Evolutionary conservation across 2,888 invertebrate genomes (phyloP).

Genomic region (Microplitis manilae): DNA sequence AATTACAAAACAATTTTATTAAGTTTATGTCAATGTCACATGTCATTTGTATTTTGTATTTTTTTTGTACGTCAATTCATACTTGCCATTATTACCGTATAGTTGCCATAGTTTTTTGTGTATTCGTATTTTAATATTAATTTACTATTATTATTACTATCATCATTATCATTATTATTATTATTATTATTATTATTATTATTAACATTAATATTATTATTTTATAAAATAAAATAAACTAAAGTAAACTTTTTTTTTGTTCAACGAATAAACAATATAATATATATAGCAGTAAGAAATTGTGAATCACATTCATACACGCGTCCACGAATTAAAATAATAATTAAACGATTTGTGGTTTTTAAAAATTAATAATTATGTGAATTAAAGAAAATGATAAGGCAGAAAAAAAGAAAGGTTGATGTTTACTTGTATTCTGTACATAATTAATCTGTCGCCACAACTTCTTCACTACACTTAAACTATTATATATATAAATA

Average conservation of each 20-base stretch:
- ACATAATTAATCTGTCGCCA: constrained; percentile 65
- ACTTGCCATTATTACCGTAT: constrained; percentile 68
- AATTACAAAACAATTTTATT: constrained; percentile 15
- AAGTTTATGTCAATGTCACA: constrained; percentile 1
- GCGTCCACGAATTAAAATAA: constrained; percentile 38
- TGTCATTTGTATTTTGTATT: background rate
- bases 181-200: background rate
- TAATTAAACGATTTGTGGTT: background rate
- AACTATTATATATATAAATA: constrained; percentile 55
- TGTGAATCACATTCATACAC: constrained; percentile 48
- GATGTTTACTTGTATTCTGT: constrained; percentile 66
- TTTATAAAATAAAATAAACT: background rate
- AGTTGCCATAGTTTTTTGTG: constrained; percentile 64
- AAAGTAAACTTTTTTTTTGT: constrained; percentile 32
- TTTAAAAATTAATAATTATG: background rate
- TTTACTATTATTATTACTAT: background rate
- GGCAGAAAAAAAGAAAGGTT: constrained; percentile 46
- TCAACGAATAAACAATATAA: background rate
- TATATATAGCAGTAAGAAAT: constrained; percentile 46
- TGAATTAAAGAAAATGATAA: background rate
- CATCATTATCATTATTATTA: background rate
- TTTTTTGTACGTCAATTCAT: constrained; percentile 52
- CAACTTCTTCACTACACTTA: constrained; percentile 1
- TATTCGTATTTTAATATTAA: constrained; percentile 10
- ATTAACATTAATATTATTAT: background rate